phyloP scores from a whole-genome alignment of 2,113 vertebrate species.

The Neomonachus schauinslandi region DNA sequence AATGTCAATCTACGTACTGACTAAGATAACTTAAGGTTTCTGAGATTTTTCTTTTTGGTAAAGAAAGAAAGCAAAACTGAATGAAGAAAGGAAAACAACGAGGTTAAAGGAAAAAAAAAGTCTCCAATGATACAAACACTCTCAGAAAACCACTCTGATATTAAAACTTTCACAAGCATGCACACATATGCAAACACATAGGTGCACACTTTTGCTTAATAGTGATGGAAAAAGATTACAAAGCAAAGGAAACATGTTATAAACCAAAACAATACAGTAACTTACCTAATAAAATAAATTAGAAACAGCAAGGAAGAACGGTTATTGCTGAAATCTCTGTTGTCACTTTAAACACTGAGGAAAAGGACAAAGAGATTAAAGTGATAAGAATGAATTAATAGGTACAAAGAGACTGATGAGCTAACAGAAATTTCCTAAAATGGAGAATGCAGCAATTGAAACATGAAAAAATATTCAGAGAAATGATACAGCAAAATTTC shows the following conservation, averaged over 20 bases:
- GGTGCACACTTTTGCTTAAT: background rate
- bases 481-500: slow-evolving; percentile 45
- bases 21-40: background rate
- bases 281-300: slow-evolving; percentile 17
- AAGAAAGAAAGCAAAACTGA: background rate
- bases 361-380: slow-evolving; percentile 15
- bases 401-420: background rate
- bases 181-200: background rate
- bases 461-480: slow-evolving; percentile 45
- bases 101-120: background rate
- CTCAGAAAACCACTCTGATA: background rate
- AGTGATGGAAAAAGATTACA: background rate
- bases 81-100: background rate
- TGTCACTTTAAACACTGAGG: background rate
- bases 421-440: background rate
- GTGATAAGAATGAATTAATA: background rate
- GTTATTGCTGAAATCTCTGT: background rate
- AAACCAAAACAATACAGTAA: background rate
- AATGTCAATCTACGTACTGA: background rate
- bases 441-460: background rate
- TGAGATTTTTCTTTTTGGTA: background rate
- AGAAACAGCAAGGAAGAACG: background rate
- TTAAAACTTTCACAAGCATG: background rate
- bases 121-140: background rate
- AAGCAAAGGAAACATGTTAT: background rate